phyloP scores from a whole-genome alignment of 2,797 vertebrate genomes.

The Brotula barbata region DNA sequence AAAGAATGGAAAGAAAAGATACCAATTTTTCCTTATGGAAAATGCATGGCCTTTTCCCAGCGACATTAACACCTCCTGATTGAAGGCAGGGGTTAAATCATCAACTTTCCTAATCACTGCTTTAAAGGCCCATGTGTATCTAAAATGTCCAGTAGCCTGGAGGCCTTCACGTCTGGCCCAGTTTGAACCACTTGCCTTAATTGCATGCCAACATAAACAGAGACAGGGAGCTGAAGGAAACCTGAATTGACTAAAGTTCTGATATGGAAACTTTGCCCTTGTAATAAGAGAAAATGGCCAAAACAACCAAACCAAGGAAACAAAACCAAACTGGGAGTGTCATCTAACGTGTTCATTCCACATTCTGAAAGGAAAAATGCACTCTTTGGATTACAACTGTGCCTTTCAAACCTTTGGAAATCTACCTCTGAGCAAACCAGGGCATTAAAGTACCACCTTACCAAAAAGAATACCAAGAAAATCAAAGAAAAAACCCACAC shows the following conservation, averaged over 20 bases:
- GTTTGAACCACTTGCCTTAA: slow-evolving; percentile 53
- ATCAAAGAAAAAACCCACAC: too few species aligned
- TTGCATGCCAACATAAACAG: slow-evolving; percentile 63
- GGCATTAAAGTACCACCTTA: too few species aligned
- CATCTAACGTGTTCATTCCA: neutral
- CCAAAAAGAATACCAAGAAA: too few species aligned
- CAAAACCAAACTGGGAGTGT: too few species aligned
- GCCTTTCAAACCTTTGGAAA: too few species aligned
- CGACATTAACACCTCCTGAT: slow-evolving; percentile 34
- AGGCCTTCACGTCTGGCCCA: slow-evolving; percentile 44
- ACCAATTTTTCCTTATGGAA: slow-evolving; percentile 8
- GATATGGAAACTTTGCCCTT: slow-evolving; percentile 36
- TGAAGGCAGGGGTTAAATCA: slow-evolving; percentile 59
- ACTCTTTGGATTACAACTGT: neutral
- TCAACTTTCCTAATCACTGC: slow-evolving; percentile 49
- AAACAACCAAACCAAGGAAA: too few species aligned
- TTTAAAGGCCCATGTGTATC: slow-evolving; percentile 50
- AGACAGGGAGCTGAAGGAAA: slow-evolving; percentile 55
- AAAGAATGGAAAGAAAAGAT: neutral
- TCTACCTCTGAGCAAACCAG: too few species aligned
- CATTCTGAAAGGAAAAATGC: neutral
- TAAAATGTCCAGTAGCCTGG: slow-evolving; percentile 39
- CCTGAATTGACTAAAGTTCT: slow-evolving; percentile 38
- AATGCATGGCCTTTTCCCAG: slow-evolving; percentile 30
- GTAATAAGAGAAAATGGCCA: slow-evolving; percentile 25